Conservation (phyloP, 2,888 invertebrate genomes). For the Brachyptera risi region DNA sequence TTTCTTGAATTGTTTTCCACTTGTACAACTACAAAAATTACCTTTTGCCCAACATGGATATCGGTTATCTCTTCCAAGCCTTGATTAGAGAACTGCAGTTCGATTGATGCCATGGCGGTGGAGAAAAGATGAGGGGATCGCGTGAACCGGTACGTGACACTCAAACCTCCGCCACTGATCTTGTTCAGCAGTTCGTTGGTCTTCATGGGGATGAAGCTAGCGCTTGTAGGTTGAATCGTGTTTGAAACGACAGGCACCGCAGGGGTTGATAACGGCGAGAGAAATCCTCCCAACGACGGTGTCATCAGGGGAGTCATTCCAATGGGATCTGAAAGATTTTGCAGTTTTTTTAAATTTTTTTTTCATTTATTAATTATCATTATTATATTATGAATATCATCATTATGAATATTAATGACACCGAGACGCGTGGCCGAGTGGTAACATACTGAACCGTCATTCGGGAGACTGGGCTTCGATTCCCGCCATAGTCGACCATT, state of each 20-base stretch:
- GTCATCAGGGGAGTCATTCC: constrained; percentile 71
- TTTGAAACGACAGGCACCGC: constrained; percentile 24
- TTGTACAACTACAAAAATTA: no score
- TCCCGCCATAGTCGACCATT: no score
- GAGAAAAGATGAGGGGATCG: constrained; percentile 80
- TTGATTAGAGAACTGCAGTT: constrained; percentile 74
- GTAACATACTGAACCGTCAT: no score
- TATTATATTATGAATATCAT: no score
- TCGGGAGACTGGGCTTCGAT: no score
- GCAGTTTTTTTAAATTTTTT: no score
- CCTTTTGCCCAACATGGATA: constrained; percentile 70
- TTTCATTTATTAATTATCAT: background rate
- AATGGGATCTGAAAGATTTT: constrained; percentile 48
- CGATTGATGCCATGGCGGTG: constrained; percentile 73
- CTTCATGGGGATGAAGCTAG: constrained; percentile 56
- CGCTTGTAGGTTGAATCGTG: constrained; percentile 52
- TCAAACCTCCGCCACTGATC: constrained; percentile 65
- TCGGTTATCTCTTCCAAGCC: constrained; percentile 59
- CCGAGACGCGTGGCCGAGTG: no score
- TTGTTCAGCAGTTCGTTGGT: constrained; percentile 64
- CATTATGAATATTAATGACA: no score
- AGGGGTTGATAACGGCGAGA: constrained; percentile 56
- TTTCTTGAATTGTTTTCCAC: no score
- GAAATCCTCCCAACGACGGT: constrained; percentile 73
- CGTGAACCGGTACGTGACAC: constrained; percentile 61